A percentile compares a stretch with the other conserved stretches of the same genome.
phyloP scores from a whole-genome alignment of 2,888 invertebrate genomes.

The Stenchaetothrips biformis region DNA sequence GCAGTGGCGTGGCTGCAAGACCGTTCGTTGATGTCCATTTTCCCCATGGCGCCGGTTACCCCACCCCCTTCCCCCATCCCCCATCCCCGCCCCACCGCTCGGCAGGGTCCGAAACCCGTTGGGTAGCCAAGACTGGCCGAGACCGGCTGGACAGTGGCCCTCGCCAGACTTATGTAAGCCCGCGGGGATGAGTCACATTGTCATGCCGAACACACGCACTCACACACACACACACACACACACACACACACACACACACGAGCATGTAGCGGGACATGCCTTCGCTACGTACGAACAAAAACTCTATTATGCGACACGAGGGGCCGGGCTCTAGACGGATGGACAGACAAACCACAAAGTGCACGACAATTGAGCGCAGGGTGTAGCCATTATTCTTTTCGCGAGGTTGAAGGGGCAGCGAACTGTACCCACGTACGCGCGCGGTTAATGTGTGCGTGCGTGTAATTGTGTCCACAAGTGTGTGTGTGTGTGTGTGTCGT shows the following conservation, averaged over 20 bases:
- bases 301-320: neutral
- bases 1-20: too few relatives aligned
- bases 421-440: too few relatives aligned
- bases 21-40: too few relatives aligned
- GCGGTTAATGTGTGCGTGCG: too few relatives aligned
- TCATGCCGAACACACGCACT: neutral
- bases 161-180: neutral
- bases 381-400: too few relatives aligned
- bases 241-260: neutral
- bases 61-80: neutral
- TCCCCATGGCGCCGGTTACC: neutral
- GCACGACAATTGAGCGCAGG: too few relatives aligned
- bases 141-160: neutral
- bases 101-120: neutral
- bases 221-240: neutral
- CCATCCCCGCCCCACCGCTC: neutral
- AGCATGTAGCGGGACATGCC: neutral
- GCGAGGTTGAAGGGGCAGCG: too few relatives aligned
- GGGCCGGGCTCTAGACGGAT: neutral
- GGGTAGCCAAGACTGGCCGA: neutral
- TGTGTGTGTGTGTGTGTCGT: too few relatives aligned
- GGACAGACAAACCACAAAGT: too few relatives aligned
- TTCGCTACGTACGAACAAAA: neutral
- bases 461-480: too few relatives aligned
- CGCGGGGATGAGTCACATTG: conserved; percentile 17